These are phyloP conservation scores for Aspidiotus destructor DNA, from an alignment of 2,888 invertebrate genomes.

Conservation along the genomic window DNA sequence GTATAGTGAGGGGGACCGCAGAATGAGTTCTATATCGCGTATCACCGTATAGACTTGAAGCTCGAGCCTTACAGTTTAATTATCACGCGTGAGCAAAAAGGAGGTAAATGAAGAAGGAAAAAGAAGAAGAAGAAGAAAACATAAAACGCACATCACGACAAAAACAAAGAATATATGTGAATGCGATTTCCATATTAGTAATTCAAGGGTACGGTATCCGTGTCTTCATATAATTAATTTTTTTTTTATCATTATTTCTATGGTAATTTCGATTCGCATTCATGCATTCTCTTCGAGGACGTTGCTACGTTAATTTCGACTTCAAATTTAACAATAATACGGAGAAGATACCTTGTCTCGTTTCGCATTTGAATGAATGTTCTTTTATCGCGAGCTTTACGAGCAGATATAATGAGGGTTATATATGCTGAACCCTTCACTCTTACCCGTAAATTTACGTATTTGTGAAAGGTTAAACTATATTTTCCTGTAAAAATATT, in stretches of 20 bases:
- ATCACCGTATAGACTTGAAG: too few species aligned
- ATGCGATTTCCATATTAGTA: conserved; percentile 32
- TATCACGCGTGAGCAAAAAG: conserved; percentile 5
- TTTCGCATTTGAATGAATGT: not conserved
- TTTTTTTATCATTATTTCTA: conserved; percentile 23
- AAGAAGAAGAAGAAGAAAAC: not conserved
- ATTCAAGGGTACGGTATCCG: conserved; percentile 30
- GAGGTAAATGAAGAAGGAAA: not conserved
- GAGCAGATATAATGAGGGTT: too few species aligned
- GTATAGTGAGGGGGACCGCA: too few species aligned
- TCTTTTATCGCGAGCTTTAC: too few species aligned
- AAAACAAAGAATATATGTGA: conserved; percentile 13
- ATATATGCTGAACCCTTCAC: too few species aligned
- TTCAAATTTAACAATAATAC: conserved; percentile 2
- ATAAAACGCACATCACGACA: too few species aligned
- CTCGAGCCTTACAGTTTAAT: not conserved
- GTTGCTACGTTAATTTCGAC: conserved; percentile 3
- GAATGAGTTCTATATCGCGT: too few species aligned
- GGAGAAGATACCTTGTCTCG: not conserved
- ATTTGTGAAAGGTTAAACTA: too few species aligned
- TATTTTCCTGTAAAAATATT: too few species aligned
- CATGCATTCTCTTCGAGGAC: conserved; percentile 1
- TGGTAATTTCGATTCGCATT: conserved; percentile 14
- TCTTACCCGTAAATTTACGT: too few species aligned
- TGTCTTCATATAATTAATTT: conserved; percentile 16